These are phyloP conservation scores for Lemur catta DNA, from an alignment of 2,797 vertebrate species.

Conservation along the genomic window DNA sequence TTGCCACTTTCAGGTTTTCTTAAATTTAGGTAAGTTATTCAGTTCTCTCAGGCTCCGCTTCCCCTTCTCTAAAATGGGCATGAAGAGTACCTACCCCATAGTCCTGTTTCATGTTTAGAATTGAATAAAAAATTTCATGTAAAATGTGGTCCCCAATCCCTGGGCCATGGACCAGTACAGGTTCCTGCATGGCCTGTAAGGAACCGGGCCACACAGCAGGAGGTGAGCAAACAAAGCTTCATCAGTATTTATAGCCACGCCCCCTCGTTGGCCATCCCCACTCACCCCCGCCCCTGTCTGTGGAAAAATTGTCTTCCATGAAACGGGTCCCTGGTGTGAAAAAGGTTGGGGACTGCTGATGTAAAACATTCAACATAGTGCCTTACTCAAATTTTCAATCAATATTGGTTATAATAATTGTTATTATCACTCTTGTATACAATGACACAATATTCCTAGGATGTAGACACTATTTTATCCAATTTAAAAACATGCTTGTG, in stretches of 20 bases:
- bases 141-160: too few species aligned
- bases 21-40: background rate
- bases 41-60: background rate
- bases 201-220: too few species aligned
- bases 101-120: background rate
- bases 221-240: too few species aligned
- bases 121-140: background rate
- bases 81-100: background rate
- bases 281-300: accelerated
- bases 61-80: background rate
- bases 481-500: background rate
- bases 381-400: background rate
- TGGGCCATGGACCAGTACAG: too few species aligned
- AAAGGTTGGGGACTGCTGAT: too few species aligned
- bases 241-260: too few species aligned
- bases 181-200: too few species aligned
- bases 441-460: background rate
- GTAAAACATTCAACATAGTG: background rate
- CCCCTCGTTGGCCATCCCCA: accelerated
- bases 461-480: background rate
- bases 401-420: background rate
- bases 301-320: too few species aligned
- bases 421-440: background rate
- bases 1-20: background rate
- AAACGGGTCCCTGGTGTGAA: too few species aligned